A percentile compares a stretch with the other conserved stretches of the same genome.
Conservation (phyloP, 1,140 invertebrate genomes). For the Camponotus floridanus region DNA sequence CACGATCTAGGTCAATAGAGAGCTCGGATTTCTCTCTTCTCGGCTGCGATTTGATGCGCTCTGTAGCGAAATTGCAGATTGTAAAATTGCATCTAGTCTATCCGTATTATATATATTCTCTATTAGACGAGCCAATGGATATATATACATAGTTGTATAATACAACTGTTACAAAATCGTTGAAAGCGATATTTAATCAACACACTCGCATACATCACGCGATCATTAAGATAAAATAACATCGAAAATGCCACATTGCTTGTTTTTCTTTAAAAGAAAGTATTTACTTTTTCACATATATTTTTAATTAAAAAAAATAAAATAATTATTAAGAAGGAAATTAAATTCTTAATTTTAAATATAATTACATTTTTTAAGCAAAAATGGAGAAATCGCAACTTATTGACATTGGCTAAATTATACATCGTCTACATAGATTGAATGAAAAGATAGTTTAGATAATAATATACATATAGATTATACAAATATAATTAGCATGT, state of each 20-base stretch:
- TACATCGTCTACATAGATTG: constrained; percentile 19
- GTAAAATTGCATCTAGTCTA: background rate
- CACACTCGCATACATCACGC: too few relatives aligned
- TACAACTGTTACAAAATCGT: background rate
- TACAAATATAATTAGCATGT: constrained; percentile 31
- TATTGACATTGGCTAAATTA: background rate
- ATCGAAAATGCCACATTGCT: background rate
- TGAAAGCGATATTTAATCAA: background rate
- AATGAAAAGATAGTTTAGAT: constrained; percentile 9
- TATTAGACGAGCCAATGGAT: too few relatives aligned
- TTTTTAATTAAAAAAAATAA: background rate
- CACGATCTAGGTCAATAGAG: constrained; percentile 75
- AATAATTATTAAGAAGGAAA: background rate
- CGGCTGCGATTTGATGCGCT: constrained; percentile 35
- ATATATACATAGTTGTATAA: background rate
- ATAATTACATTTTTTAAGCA: background rate
- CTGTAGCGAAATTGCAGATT: constrained; percentile 10
- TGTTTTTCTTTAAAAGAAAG: background rate
- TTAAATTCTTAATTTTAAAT: background rate
- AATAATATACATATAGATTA: background rate
- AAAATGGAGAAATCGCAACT: background rate
- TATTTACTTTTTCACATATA: background rate
- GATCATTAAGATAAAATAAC: background rate
- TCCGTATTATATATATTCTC: background rate
- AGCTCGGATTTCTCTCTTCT: constrained; percentile 67